These are phyloP conservation scores for Pyrgilauda ruficollis DNA, from an alignment of 2,113 vertebrate genomes.

Conservation along the genomic window DNA sequence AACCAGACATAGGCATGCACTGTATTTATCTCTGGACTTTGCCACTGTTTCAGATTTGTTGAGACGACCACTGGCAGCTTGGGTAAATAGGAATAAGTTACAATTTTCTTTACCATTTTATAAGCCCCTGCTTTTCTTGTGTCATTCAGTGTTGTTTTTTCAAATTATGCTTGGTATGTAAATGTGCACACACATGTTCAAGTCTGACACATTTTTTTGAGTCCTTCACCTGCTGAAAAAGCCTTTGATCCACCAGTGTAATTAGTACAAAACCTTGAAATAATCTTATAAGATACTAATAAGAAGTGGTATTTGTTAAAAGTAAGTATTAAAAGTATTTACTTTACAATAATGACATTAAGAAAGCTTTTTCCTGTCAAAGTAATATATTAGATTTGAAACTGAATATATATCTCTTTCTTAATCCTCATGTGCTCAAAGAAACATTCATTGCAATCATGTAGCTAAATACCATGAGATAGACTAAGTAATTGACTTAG, in stretches of 20 bases:
- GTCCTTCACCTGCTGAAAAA: neutral
- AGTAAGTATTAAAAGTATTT: neutral
- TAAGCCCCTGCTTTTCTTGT: neutral
- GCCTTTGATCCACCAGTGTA: neutral
- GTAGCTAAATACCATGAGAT: neutral
- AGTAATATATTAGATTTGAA: neutral
- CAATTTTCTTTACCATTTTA: neutral
- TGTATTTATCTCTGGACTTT: neutral
- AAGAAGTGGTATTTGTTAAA: too few species aligned
- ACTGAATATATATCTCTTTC: neutral
- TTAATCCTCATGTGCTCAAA: neutral
- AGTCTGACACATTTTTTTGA: neutral
- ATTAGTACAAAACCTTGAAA: neutral
- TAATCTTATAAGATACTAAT: neutral
- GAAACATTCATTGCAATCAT: neutral
- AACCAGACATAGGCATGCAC: neutral
- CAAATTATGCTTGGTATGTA: neutral
- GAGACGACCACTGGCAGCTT: neutral
- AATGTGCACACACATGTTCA: accelerated
- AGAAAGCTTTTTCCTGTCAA: neutral
- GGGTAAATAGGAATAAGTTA: neutral
- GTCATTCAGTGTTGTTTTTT: neutral
- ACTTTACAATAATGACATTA: neutral
- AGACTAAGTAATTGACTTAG: neutral
- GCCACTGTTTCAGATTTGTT: neutral